Base-by-base conservation (phyloP, 2,888 invertebrate genomes). In the Oegoconia quadripuncta region DNA sequence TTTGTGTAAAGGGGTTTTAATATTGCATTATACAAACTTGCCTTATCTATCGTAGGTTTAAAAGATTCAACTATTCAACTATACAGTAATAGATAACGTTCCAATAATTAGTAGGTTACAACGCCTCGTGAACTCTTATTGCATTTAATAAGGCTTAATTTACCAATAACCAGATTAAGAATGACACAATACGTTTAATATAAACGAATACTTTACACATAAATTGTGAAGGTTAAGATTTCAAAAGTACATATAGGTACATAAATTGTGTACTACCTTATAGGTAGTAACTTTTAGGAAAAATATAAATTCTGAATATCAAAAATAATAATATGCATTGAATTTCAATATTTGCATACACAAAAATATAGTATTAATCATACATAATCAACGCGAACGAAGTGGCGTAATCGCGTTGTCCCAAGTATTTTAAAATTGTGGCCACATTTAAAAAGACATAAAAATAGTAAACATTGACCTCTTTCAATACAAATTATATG, bases 241-340 rank as follows among this genome's bases (percentile, higher is more conserved):
- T 74, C 75, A 79, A 83, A 82, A 80, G 66, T 78, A 79, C 55
- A 64, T 66, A 55, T n/a, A n/a, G n/a, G 65, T 65, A 70, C 49
- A 54, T 62, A 74, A 68, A 74, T 59, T 48, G 59, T 63, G 66
- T 62, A 71, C 72, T 73, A 66, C 79, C 83, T 78, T 74, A 62
- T 53, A 83, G 77, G 75, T 63, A 65, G 74, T 76, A 69, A 70
- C 62, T 60, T 55, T 71, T 80, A 81, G 71, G 78, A 77, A 82
- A 82, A 83, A 80, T 81, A 80, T 76, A 75, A 64, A 64, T 77
- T 74, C 70, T 70, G 76, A 76, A 77, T 86, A 86, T 86, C 86
- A 86, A 86, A 86, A 86, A 86, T 86, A 86, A 84, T 69, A 77
- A 61, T 68, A 64, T 58, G 66, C 66, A 63, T 73, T 59, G 59